These are phyloP conservation scores for Zapus hudsonius DNA, from an alignment of 2,113 vertebrate genomes.

Conservation along the genomic window DNA sequence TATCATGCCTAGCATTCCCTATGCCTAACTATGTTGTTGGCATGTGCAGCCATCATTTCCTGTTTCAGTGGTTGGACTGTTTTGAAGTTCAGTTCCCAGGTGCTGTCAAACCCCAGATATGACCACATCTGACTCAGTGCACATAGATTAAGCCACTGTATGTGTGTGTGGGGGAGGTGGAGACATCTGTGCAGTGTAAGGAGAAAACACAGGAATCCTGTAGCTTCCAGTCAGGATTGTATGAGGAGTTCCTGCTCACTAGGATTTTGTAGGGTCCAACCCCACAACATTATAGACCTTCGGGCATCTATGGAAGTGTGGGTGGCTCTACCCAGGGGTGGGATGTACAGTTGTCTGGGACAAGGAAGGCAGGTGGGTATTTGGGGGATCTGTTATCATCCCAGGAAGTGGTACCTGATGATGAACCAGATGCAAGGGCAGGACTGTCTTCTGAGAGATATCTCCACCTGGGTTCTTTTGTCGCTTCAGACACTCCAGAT, in stretches of 20 bases:
- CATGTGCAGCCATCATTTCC: not conserved
- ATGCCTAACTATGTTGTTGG: not conserved
- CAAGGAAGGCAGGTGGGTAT: not conserved
- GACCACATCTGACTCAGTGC: not conserved
- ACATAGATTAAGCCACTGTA: not conserved
- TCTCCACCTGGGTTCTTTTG: slow-evolving; percentile 91
- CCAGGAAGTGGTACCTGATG: slow-evolving; percentile 90
- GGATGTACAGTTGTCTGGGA: not conserved
- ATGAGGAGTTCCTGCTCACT: not conserved
- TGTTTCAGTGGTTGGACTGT: not conserved
- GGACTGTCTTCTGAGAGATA: slow-evolving; percentile 94
- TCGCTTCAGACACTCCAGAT: slow-evolving; percentile 96
- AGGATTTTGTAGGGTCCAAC: not conserved
- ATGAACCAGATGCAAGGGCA: slow-evolving; percentile 96
- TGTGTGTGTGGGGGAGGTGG: too few species aligned
- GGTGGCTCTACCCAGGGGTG: not conserved
- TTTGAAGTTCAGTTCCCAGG: not conserved
- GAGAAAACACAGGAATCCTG: too few species aligned
- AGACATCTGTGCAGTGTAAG: not conserved
- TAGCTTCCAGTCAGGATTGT: not conserved
- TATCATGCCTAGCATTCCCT: not conserved
- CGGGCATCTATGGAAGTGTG: not conserved
- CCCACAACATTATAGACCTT: not conserved
- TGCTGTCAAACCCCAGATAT: not conserved
- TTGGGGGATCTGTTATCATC: not conserved